phyloP scores from a whole-genome alignment of 2,797 vertebrate species.

The Masticophis lateralis region DNA sequence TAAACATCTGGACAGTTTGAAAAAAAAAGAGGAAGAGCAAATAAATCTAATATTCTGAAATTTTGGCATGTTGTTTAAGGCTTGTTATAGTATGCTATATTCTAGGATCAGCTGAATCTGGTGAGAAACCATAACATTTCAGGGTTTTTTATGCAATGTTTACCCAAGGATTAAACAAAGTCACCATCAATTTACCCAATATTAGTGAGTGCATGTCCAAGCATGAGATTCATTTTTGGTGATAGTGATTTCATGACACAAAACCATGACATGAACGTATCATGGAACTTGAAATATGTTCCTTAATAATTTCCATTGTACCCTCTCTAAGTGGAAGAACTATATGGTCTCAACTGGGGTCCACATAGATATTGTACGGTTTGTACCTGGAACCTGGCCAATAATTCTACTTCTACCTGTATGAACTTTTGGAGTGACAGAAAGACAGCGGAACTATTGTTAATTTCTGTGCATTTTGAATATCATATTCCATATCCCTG shows the following conservation, averaged over 20 bases:
- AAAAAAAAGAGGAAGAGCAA: not conserved
- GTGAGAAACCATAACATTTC: not conserved
- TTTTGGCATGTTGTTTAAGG: not conserved
- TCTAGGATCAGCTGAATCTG: not conserved
- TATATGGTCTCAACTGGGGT: not conserved
- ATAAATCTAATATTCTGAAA: not conserved
- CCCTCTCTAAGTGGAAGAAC: not conserved
- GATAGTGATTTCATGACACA: not conserved
- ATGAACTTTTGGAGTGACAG: not conserved
- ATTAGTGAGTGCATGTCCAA: not conserved
- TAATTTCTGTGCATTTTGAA: not conserved
- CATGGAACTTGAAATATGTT: not conserved
- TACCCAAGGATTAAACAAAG: not conserved
- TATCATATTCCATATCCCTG: not conserved
- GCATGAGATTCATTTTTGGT: not conserved
- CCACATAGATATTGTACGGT: not conserved
- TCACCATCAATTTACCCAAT: not conserved
- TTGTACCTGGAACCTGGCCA: not conserved
- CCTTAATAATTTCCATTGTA: not conserved
- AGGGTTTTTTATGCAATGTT: not conserved
- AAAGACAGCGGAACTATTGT: not conserved
- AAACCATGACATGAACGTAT: not conserved
- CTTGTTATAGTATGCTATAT: not conserved
- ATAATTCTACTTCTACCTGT: not conserved
- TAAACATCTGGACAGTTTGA: not conserved